Evolutionary conservation across 2,113 vertebrate genomes (phyloP), one percentile per base, ranked within the genome.

Genomic region (Tachuris rubrigastra): DNA sequence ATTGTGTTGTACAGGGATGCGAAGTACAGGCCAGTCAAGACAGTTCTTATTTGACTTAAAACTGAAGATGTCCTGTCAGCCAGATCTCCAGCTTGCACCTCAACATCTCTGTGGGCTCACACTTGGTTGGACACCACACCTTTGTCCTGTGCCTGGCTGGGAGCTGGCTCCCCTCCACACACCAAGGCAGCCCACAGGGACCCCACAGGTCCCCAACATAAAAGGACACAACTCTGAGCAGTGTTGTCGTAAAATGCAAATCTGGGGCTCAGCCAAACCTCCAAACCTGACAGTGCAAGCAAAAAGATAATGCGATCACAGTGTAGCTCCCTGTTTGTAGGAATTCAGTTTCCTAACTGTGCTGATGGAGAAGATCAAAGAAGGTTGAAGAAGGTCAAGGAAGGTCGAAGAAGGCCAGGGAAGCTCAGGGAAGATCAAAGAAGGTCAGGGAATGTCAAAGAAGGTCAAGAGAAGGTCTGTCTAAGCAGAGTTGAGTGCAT

Each of bases 161-260:
- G 33, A 84, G 4, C 31, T 44, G 63, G 22, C 9, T 75, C 22
- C 31, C 39, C 35, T 78, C 35, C 39, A 25, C 63, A 17, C 1
- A 2, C 18, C 4, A 0, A 65, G 39, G 53, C 27, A 31, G 31
- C 19, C 37, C 28, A 23, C 6, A 2, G 52, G 60, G 31, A 65
- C 7, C 33, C 27, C 37, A 18, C 2, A 0, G 46, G 16, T 16
- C 24, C 52, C 62, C 3, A 1, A 1, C 31, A 10, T 0, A 1
- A 1, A 2, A 53, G 42, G 21, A 12, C 60, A 74, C 24, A 27
- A 10, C 31, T 9, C 20, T 42, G 79, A 35, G 22, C 28, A 42
- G 11, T 23, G 79, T 37, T 46, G 62, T 14, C 47, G 31, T 27
- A 68, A 94, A 83, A 78, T 14, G 10, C 27, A 25, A 49, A 42